Evolutionary conservation across 2,113 vertebrate genomes (phyloP).

Genomic region (Orientallactaga bullata): DNA sequence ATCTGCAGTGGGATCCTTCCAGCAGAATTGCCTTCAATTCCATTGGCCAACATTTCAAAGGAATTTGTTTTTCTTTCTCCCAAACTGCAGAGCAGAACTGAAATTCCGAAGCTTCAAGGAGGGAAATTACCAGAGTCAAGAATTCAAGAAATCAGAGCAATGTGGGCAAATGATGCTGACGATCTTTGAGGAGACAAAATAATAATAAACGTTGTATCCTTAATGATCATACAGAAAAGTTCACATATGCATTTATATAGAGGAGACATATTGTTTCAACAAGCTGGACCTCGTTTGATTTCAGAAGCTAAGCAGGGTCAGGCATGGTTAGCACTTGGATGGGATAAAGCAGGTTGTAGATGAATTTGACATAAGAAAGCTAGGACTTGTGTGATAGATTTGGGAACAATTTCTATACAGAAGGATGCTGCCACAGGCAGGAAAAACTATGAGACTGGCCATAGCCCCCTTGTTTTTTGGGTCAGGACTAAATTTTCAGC

Average conservation of each 20-base stretch:
- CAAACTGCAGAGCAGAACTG: neutral
- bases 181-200: neutral
- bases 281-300: too few species aligned
- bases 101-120: neutral
- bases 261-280: neutral
- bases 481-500: slow-evolving; percentile 44
- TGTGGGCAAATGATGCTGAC: neutral
- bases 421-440: neutral
- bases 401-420: neutral
- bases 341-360: neutral
- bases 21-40: neutral
- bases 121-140: neutral
- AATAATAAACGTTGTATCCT: neutral
- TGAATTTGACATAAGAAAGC: neutral
- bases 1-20: neutral
- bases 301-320: too few species aligned
- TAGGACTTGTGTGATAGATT: neutral
- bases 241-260: neutral
- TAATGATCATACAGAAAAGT: neutral
- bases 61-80: neutral
- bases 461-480: neutral
- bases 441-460: neutral
- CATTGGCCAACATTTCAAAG: neutral
- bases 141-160: slow-evolving; percentile 38
- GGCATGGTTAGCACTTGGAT: neutral